Conservation (phyloP, 2,797 vertebrate genomes). For the Rhabdophis nuchalis region DNA sequence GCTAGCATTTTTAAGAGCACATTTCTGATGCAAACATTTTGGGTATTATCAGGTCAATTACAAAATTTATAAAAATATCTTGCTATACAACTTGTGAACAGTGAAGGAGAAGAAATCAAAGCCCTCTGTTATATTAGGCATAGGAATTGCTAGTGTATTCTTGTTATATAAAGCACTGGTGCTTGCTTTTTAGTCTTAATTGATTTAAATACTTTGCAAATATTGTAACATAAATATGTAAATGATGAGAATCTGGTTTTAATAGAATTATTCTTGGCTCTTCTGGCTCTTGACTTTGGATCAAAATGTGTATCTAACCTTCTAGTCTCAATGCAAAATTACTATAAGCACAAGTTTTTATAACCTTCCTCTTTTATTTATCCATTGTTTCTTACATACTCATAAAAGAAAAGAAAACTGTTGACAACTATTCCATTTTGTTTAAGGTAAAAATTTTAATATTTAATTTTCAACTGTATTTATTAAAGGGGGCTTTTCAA, state of each 20-base stretch:
- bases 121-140: neutral
- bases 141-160: neutral
- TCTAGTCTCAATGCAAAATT: neutral
- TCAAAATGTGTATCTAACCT: neutral
- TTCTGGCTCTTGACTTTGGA: neutral
- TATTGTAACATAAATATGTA: neutral
- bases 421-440: neutral
- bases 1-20: neutral
- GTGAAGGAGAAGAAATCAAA: neutral
- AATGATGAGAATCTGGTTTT: neutral
- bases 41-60: neutral
- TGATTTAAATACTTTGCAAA: neutral
- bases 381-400: neutral
- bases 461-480: neutral
- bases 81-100: neutral
- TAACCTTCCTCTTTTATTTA: neutral
- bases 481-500: constrained; percentile 2
- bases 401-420: neutral
- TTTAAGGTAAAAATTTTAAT: neutral
- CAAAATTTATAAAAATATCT: neutral
- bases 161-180: neutral
- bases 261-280: neutral
- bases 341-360: neutral
- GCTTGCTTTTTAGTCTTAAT: neutral
- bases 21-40: neutral